Percentiles rank a stretch among this genome's conserved stretches.
These are phyloP conservation scores for Oceanodroma tethys DNA, from an alignment of 2,113 vertebrate genomes.

Conservation along the genomic window DNA sequence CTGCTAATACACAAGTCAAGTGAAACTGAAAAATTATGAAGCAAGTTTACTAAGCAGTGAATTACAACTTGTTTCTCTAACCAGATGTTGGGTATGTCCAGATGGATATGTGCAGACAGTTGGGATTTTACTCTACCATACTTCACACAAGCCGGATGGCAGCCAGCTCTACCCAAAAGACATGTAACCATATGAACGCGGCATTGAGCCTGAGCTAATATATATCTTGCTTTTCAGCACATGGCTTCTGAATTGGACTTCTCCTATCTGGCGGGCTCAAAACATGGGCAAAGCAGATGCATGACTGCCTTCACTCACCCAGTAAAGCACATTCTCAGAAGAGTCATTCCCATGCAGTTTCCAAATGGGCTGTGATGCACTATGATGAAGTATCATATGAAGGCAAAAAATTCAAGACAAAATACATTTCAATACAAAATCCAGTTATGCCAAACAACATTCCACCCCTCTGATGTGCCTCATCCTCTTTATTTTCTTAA, in stretches of 20 bases:
- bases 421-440: neutral
- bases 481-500: neutral
- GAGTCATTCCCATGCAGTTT: neutral
- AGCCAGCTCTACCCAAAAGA: neutral
- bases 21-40: neutral
- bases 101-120: neutral
- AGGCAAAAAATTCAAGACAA: neutral
- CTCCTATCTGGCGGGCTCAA: neutral
- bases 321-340: neutral
- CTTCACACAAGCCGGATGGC: neutral
- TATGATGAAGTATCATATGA: neutral
- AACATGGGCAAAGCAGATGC: neutral
- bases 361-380: neutral
- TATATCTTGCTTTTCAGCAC: constrained; percentile 22
- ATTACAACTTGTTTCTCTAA: neutral
- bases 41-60: neutral
- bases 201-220: neutral
- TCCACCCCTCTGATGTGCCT: neutral
- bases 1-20: neutral
- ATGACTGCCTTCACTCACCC: neutral
- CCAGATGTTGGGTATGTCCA: neutral
- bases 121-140: neutral
- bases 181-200: neutral
- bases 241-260: constrained; percentile 1
- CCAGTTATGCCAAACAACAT: neutral